A percentile compares a stretch with the other conserved stretches of the same genome.
Conservation (phyloP, 2,797 vertebrate genomes). For the Meda fulgida region DNA sequence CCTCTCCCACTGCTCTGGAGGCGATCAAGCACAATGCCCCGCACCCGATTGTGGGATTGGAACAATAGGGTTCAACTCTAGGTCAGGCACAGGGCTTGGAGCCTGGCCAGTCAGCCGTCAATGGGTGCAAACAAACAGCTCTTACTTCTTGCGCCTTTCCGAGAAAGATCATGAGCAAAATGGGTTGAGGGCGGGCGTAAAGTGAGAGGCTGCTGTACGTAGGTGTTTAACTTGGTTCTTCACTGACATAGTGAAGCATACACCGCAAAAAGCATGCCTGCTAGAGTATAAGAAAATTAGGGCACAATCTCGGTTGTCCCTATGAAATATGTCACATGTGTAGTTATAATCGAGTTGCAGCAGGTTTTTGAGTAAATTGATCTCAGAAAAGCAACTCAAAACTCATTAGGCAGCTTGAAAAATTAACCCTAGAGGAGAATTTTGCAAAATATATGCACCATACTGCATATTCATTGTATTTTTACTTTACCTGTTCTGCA, state of each 20-base stretch:
- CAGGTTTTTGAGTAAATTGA: background rate
- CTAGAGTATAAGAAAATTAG: background rate
- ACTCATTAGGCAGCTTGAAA: background rate
- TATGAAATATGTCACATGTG: background rate
- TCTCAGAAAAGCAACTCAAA: background rate
- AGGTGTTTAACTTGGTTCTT: slow-evolving; percentile 43
- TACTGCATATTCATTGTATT: background rate
- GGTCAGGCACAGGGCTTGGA: slow-evolving; percentile 89
- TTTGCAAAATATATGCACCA: too few species aligned
- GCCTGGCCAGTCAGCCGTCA: slow-evolving; percentile 85
- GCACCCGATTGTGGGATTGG: slow-evolving; percentile 74
- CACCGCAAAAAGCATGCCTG: slow-evolving; percentile 22
- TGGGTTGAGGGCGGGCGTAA: slow-evolving; percentile 25
- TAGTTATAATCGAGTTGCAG: background rate
- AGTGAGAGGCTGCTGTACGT: slow-evolving; percentile 30
- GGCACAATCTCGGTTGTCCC: slow-evolving; percentile 1
- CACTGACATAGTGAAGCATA: background rate
- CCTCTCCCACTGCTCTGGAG: slow-evolving; percentile 58
- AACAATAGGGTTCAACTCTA: slow-evolving; percentile 90
- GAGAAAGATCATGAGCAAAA: slow-evolving; percentile 54
- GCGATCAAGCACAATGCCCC: slow-evolving; percentile 62
- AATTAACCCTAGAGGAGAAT: background rate
- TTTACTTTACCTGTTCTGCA: background rate
- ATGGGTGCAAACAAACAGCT: slow-evolving; percentile 78
- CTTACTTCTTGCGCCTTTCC: slow-evolving; percentile 58